Evolutionary conservation across 1,140 invertebrate genomes (phyloP).

Genomic region (Drosophila ogumai): DNA sequence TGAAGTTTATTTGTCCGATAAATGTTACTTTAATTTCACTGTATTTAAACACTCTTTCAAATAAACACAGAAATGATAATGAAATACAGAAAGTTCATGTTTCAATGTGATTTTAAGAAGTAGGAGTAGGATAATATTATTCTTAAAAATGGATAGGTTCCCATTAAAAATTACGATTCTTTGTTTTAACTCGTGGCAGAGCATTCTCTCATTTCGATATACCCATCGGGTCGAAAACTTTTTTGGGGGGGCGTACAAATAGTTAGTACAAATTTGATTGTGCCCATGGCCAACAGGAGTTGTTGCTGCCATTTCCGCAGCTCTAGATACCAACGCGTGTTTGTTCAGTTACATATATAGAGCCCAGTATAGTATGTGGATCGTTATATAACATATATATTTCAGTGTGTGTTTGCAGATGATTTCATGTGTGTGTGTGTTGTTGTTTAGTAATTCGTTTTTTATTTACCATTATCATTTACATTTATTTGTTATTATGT

Average conservation of each 20-base stretch:
- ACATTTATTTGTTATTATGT: conserved; percentile 83
- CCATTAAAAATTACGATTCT: neutral
- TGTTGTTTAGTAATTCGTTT: conserved; percentile 83
- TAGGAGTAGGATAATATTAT: neutral
- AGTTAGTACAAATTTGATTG: conserved; percentile 58
- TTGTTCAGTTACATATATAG: conserved; percentile 18
- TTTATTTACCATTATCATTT: conserved; percentile 83
- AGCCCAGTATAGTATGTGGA: conserved; percentile 13
- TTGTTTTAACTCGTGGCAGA: neutral
- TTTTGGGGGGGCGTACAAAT: conserved; percentile 29
- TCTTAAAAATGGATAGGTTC: neutral
- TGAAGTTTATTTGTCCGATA: neutral
- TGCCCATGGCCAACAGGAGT: conserved; percentile 35
- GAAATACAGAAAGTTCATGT: neutral
- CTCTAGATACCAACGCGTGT: conserved; percentile 49
- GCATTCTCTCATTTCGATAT: conserved; percentile 1
- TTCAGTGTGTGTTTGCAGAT: conserved; percentile 45
- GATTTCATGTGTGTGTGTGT: conserved; percentile 63
- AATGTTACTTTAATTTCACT: no score
- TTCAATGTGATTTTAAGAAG: fast-evolving
- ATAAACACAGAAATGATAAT: neutral
- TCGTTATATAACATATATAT: conserved; percentile 30
- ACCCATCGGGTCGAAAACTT: conserved; percentile 10
- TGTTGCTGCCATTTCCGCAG: conserved; percentile 37
- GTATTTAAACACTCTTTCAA: no score